phyloP scores from a whole-genome alignment of 2,797 vertebrate genomes.

The Microctenopoma steveboyesi region DNA sequence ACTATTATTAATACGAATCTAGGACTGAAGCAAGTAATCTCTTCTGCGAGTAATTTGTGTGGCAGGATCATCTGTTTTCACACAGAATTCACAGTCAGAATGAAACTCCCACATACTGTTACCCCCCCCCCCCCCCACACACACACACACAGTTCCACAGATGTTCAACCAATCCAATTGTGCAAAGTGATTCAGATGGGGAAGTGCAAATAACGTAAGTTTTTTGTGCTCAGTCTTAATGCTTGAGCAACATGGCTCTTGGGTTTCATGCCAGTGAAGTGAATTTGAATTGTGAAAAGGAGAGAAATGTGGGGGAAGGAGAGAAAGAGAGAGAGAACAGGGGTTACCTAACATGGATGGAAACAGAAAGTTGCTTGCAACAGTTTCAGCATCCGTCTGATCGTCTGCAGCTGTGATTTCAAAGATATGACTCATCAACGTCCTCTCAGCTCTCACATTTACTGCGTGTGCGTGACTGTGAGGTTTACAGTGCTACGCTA shows the following conservation, averaged over 20 bases:
- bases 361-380: slow-evolving; percentile 66
- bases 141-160: background rate
- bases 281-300: slow-evolving; percentile 39
- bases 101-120: slow-evolving; percentile 14
- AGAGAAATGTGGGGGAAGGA: background rate
- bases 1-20: background rate
- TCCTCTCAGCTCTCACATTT: slow-evolving; percentile 45
- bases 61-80: background rate
- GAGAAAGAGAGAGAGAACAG: background rate
- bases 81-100: slow-evolving; percentile 14
- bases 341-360: slow-evolving; percentile 30
- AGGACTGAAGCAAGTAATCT: background rate
- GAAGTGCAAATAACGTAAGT: slow-evolving; percentile 17
- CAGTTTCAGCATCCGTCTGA: slow-evolving; percentile 58
- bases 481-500: slow-evolving; percentile 39
- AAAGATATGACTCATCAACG: slow-evolving; percentile 72
- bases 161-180: background rate
- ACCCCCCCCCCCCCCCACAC: background rate
- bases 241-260: slow-evolving; percentile 11
- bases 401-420: slow-evolving; percentile 74
- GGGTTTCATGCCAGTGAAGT: background rate
- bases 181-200: slow-evolving; percentile 1
- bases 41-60: background rate
- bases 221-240: slow-evolving; percentile 15
- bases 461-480: slow-evolving; percentile 20